Percentiles rank a stretch among this genome's conserved stretches.
Evolutionary conservation across 2,888 invertebrate species (phyloP).

Genomic region (Drosophila pseudotakahashii): DNA sequence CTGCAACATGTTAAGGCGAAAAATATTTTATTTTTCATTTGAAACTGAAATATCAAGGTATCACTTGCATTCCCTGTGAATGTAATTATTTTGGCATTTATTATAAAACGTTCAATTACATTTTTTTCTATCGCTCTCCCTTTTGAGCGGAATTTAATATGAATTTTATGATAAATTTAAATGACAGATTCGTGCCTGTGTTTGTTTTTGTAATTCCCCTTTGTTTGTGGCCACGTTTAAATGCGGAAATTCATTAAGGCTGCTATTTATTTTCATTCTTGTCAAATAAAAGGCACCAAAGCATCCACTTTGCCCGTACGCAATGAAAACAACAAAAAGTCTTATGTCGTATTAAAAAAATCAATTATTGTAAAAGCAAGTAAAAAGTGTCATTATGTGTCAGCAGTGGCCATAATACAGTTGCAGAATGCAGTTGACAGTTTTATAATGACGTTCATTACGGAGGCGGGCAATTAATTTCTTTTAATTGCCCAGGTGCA

Average conservation of each 20-base stretch:
- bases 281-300: slow-evolving; percentile 22
- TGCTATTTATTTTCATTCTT: slow-evolving; percentile 35
- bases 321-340: slow-evolving; percentile 26
- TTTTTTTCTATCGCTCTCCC: not conserved
- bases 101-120: not conserved
- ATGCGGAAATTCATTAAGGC: slow-evolving; percentile 31
- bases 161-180: slow-evolving; percentile 20
- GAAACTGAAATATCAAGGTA: not conserved
- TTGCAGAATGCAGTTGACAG: slow-evolving; percentile 45
- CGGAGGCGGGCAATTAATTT: slow-evolving; percentile 43
- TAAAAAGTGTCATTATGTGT: slow-evolving; percentile 24
- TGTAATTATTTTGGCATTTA: not conserved
- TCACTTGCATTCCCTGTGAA: not conserved
- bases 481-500: slow-evolving; percentile 17
- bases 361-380: slow-evolving; percentile 22
- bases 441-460: slow-evolving; percentile 47
- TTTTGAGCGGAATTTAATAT: not conserved
- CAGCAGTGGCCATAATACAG: slow-evolving; percentile 27
- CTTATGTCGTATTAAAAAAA: slow-evolving; percentile 16
- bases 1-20: slow-evolving; percentile 55
- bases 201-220: slow-evolving; percentile 5
- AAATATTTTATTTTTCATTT: not conserved
- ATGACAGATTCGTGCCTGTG: not conserved
- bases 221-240: slow-evolving; percentile 10
- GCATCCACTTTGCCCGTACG: slow-evolving; percentile 4